Base-by-base conservation (phyloP, 2,888 invertebrate species). In the Timema cristinae region DNA sequence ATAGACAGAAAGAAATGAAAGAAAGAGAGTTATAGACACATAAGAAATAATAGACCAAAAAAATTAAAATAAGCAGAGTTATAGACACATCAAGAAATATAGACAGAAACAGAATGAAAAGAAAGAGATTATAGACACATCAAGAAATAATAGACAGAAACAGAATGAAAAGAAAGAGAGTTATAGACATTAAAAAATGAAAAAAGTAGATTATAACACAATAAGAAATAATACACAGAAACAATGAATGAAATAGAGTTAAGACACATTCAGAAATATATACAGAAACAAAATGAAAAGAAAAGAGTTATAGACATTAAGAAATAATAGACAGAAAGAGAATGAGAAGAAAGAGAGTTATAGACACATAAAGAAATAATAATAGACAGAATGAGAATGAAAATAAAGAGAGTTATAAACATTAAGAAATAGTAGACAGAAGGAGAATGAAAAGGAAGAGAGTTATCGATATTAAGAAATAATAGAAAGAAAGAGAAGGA, bases 41-140 rank as follows among this genome's bases (percentile, higher is more conserved):
- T 6, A 59, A 11, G 7, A 16, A 5, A 59, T 0, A 11, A 5
- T 1, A 11, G 9, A 47, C 71, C 73, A 75, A 73, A 71, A 76
- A 69, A 48, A 50, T 56, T 9, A 56, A 32, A 63, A 50, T 59
- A 56, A 56, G 50, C 66, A 71, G 51, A 72, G 48, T 10, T 47
- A 52, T 50, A 32, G 32, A n/a, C n/a, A 32, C 32, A 32, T 32
- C 32, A 32, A 32, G 32, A 32, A 32, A 32, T 2, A 32, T 1
- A 2, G 32, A 32, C 32, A 32, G 1, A 32, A 32, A 32, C 2
- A 32, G 32, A 32, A 32, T 32, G 32, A 32, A 32, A 32, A 32
- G 1, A 32, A 32, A 32, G 32, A 32, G 32, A 32, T 2, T 32
- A 32, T 32, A 32, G 4, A 32, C 32, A 61, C 48, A 32, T 8